Base-by-base conservation (phyloP, 2,888 invertebrate genomes). In the Zaprionus obscuricornis region DNA sequence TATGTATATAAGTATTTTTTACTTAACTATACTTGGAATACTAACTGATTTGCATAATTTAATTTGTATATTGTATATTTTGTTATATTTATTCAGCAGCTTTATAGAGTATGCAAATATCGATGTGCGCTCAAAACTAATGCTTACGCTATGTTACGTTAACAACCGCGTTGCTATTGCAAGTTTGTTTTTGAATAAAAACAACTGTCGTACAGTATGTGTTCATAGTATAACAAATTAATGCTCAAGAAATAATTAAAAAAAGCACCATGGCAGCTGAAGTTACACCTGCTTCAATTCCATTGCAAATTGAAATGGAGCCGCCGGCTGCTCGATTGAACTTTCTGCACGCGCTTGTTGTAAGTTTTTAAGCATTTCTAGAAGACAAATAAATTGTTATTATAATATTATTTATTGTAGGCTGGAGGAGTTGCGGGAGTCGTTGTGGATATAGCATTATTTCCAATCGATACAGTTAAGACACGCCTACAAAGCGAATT, bases 381-480 rank as follows among this genome's bases (percentile, higher is more conserved):
- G 6, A 11, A 1, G 37, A 3, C 3, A 33, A 4, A 3, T 7
- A 7, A 6, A 5, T 8, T n/a, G 1, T 36, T 1, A 20, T n/a
- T 26, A 2, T 47, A 4, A 2, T 24, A 16, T 36, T 46, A 7
- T 3, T 2, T 39, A n/a, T 27, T 22, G 1, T 3, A 90, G 90
- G 89, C 96, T 13, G 98, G 98, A 17, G 97, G 95, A 14, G 88
- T 93, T 24, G 98, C 98, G 8, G 99, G 99, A 0, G 91, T 96
- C 8, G 93, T 96, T 1, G 98, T 98, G 1, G 98, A 98, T 89
- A 90, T 96, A 10, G 92, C 94, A 0, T 91, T 99, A 7, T 98
- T 96, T 90, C 99, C 99, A 0, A 91, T 99, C 65, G 99, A 99
- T 88, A 99, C 99, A 0, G 89, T 99, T 3, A 99, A 99, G 91